A percentile compares a stretch with the other conserved stretches of the same genome.
Conservation (phyloP, 2,113 vertebrate species). For the Sphaerodactylus townsendi region DNA sequence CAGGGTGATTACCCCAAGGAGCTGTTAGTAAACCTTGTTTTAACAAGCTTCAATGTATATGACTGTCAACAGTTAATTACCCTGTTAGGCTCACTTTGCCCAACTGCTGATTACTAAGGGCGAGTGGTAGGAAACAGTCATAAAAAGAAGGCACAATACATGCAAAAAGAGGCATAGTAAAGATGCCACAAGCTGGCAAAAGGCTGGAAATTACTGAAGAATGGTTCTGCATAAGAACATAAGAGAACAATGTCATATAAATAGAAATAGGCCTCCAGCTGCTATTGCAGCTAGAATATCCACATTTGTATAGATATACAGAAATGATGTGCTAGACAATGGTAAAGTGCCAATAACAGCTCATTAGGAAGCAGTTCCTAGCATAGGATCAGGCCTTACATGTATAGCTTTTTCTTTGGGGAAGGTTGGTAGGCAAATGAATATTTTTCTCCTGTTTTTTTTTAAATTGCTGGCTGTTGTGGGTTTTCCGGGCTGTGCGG, state of each 20-base stretch:
- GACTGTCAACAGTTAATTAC: conserved; percentile 57
- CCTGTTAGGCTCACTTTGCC: conserved; percentile 46
- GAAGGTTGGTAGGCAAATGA: neutral
- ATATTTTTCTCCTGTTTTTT: neutral
- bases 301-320: neutral
- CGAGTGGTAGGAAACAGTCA: conserved; percentile 17
- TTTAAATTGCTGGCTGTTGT: no score
- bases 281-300: neutral
- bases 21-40: conserved; percentile 60
- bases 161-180: conserved; percentile 29
- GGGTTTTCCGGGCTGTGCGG: no score
- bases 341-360: neutral
- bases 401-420: neutral
- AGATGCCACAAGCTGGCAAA: conserved; percentile 12
- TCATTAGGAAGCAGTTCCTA: neutral
- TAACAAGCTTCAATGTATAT: conserved; percentile 57
- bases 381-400: neutral
- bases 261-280: neutral
- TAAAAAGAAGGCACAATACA: neutral
- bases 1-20: conserved; percentile 29
- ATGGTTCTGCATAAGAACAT: neutral
- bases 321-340: neutral
- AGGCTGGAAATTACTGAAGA: conserved; percentile 25
- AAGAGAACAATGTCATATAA: neutral
- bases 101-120: conserved; percentile 32